Conservation (phyloP, 2,797 vertebrate species). For the Sebastes goodei region DNA sequence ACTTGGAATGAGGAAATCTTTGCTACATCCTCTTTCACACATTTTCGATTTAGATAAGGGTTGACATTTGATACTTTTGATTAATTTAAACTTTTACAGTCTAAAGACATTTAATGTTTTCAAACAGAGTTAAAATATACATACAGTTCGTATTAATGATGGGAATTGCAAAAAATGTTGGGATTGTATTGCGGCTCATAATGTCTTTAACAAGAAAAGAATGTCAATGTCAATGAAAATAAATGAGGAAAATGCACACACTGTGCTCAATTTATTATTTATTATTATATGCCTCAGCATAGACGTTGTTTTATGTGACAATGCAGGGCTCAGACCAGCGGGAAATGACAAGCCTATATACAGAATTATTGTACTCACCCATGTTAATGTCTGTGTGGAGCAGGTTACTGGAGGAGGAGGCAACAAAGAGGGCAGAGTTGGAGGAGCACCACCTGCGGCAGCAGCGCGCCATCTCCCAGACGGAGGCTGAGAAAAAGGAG, state of each 20-base stretch:
- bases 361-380: not conserved
- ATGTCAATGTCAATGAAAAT: not conserved
- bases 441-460: slow-evolving; percentile 93
- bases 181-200: not conserved
- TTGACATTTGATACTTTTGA: not conserved
- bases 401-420: slow-evolving; percentile 94
- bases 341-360: not conserved
- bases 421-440: slow-evolving; percentile 89
- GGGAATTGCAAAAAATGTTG: not conserved
- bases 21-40: not conserved
- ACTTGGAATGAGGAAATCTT: not conserved
- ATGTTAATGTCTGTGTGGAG: not conserved
- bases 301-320: not conserved
- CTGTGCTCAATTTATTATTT: not conserved
- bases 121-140: not conserved
- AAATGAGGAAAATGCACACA: not conserved
- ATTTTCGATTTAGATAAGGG: not conserved
- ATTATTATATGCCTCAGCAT: not conserved
- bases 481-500: slow-evolving; percentile 94
- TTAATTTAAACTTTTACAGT: not conserved
- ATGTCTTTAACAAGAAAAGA: not conserved
- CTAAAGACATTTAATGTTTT: not conserved
- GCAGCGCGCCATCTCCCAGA: slow-evolving; percentile 90
- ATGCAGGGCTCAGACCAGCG: not conserved
- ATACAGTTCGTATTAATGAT: not conserved